Conservation (phyloP, 2,888 invertebrate species). For the Xanthia togata region DNA sequence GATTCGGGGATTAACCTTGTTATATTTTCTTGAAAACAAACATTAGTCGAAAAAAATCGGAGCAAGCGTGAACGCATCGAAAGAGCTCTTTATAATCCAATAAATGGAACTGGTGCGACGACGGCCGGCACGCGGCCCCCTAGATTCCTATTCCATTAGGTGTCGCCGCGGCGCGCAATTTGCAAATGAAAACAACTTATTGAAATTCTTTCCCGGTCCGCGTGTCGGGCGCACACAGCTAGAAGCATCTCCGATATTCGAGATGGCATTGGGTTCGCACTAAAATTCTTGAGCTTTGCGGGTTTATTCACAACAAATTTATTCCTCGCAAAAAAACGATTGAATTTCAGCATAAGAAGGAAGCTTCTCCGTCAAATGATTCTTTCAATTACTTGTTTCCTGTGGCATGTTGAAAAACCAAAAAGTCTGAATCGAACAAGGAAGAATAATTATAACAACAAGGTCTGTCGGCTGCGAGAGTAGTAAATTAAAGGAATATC, state of each 20-base stretch:
- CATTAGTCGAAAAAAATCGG: slow-evolving; percentile 60
- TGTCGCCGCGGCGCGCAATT: slow-evolving; percentile 88
- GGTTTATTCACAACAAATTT: slow-evolving; percentile 46
- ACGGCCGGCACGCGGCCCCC: slow-evolving; percentile 78
- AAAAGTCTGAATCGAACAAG: slow-evolving; percentile 41
- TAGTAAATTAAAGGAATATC: slow-evolving; percentile 44
- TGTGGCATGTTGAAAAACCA: slow-evolving; percentile 10
- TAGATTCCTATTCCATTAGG: slow-evolving; percentile 89
- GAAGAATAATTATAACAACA: slow-evolving; percentile 41
- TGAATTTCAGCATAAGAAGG: slow-evolving; percentile 25
- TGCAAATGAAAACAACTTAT: slow-evolving; percentile 91
- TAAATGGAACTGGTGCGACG: slow-evolving; percentile 77
- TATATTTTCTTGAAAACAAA: slow-evolving; percentile 50
- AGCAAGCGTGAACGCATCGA: slow-evolving; percentile 65
- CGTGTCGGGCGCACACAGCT: slow-evolving; percentile 73
- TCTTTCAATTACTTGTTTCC: slow-evolving; percentile 36
- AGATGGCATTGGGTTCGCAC: slow-evolving; percentile 76
- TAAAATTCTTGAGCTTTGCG: slow-evolving; percentile 67
- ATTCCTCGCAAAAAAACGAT: slow-evolving; percentile 29
- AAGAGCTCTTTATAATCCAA: slow-evolving; percentile 82
- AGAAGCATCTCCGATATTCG: slow-evolving; percentile 78
- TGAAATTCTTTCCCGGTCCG: slow-evolving; percentile 88
- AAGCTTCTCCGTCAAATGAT: slow-evolving; percentile 18
- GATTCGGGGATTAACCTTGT: slow-evolving; percentile 35
- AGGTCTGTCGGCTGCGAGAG: slow-evolving; percentile 25